phyloP scores from a whole-genome alignment of 1,140 invertebrate genomes.

The Philotrypesis tridentata region DNA sequence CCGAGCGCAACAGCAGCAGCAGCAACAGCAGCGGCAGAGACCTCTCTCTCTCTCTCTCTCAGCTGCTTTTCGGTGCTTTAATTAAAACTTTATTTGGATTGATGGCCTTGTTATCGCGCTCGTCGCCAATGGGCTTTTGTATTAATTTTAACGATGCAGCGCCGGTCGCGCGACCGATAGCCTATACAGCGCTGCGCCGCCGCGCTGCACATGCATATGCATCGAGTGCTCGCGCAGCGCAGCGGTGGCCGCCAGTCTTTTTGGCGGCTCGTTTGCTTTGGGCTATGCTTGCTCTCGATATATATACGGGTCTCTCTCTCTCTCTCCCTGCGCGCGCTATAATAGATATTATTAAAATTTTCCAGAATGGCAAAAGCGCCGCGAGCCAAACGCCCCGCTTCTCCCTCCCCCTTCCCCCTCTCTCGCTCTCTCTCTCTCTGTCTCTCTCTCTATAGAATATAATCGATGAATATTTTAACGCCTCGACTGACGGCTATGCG shows the following conservation, averaged over 20 bases:
- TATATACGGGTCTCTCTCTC: no score
- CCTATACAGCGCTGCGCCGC: no score
- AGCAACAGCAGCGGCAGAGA: no score
- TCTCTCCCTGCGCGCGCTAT: no score
- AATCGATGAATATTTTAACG: constrained; percentile 15
- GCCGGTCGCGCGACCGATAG: background rate
- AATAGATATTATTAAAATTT: constrained; percentile 17
- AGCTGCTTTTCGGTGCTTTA: constrained; percentile 11
- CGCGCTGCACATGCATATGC: background rate
- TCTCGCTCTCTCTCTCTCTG: no score
- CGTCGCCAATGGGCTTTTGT: constrained; percentile 15
- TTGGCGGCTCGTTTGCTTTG: background rate
- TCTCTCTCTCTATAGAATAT: background rate
- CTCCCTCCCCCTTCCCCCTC: no score
- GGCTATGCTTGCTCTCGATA: background rate
- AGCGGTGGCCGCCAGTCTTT: background rate
- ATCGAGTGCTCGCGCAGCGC: background rate
- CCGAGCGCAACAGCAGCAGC: background rate
- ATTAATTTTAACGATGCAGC: constrained; percentile 19
- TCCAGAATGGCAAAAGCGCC: background rate
- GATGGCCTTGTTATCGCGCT: constrained; percentile 9
- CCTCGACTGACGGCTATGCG: background rate
- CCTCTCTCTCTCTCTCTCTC: background rate
- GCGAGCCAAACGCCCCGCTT: background rate
- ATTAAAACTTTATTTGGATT: constrained; percentile 26